phyloP scores from a whole-genome alignment of 1,140 invertebrate species.

The Steinernema khuongi region DNA sequence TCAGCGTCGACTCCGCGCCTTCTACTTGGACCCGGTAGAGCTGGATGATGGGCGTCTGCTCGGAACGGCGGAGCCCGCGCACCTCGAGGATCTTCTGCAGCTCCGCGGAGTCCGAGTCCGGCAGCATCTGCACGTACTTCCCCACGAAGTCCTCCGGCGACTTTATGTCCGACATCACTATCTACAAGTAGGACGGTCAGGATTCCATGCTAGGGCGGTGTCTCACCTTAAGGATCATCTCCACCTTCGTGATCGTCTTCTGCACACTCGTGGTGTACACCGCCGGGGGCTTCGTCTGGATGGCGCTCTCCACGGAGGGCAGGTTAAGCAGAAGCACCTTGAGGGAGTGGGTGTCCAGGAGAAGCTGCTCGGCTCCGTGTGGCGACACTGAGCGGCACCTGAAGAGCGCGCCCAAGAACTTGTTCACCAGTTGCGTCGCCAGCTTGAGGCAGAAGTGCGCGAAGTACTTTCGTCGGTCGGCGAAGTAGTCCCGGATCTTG shows the following conservation, averaged over 20 bases:
- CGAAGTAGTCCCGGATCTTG: slow-evolving; percentile 80
- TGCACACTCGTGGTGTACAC: slow-evolving; percentile 78
- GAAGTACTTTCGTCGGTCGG: slow-evolving; percentile 91
- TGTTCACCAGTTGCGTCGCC: slow-evolving; percentile 72
- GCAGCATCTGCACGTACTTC: slow-evolving; percentile 81
- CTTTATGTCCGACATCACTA: slow-evolving; percentile 86
- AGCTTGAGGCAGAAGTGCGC: slow-evolving; percentile 95
- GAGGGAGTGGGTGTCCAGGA: slow-evolving; percentile 91
- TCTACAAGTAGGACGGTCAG: slow-evolving; percentile 47
- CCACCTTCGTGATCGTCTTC: slow-evolving; percentile 93
- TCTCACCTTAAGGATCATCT: slow-evolving; percentile 91
- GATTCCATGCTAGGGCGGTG: slow-evolving; percentile 19
- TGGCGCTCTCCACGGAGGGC: slow-evolving; percentile 79
- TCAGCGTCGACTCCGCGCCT: neutral
- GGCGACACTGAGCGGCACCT: slow-evolving; percentile 83
- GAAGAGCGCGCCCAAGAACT: slow-evolving; percentile 84
- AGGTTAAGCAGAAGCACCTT: slow-evolving; percentile 91
- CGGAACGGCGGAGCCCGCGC: slow-evolving; percentile 67
- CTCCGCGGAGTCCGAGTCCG: slow-evolving; percentile 80
- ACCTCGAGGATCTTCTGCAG: slow-evolving; percentile 94
- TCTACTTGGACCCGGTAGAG: slow-evolving; percentile 33
- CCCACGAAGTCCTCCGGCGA: slow-evolving; percentile 73
- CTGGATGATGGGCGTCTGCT: slow-evolving; percentile 46
- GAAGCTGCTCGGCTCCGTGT: slow-evolving; percentile 80
- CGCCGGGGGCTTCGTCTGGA: slow-evolving; percentile 55